These are phyloP conservation scores for Metellina segmentata DNA, from an alignment of 2,888 invertebrate species.

Conservation along the genomic window DNA sequence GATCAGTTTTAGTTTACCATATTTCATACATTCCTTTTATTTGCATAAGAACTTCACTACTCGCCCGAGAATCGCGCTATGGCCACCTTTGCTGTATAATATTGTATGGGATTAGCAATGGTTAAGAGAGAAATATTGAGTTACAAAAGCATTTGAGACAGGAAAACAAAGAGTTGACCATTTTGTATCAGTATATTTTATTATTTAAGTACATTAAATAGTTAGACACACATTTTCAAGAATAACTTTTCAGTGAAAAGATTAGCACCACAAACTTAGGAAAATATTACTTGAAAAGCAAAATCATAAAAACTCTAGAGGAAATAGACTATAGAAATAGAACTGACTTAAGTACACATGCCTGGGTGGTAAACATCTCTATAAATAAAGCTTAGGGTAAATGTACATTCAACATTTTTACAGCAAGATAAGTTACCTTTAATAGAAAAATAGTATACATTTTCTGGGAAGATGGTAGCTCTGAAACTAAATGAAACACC, in stretches of 20 bases:
- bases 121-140: neutral
- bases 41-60: too few relatives aligned
- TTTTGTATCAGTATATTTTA: neutral
- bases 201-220: constrained; percentile 1
- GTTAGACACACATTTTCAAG: neutral
- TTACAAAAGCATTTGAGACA: neutral
- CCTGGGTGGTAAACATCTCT: neutral
- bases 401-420: neutral
- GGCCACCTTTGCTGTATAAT: too few relatives aligned
- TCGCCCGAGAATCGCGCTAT: too few relatives aligned
- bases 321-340: neutral
- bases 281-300: neutral
- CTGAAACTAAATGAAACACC: neutral
- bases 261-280: constrained; percentile 1
- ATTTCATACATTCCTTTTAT: too few relatives aligned
- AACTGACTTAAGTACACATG: neutral
- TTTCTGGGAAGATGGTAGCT: neutral
- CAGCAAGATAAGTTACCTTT: neutral
- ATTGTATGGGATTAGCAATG: too few relatives aligned
- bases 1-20: too few relatives aligned
- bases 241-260: neutral
- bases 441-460: neutral
- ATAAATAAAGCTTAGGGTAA: neutral
- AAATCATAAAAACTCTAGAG: neutral
- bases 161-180: neutral